These are phyloP conservation scores for Mustela lutreola DNA, from an alignment of 2,113 vertebrate species.

Conservation along the genomic window DNA sequence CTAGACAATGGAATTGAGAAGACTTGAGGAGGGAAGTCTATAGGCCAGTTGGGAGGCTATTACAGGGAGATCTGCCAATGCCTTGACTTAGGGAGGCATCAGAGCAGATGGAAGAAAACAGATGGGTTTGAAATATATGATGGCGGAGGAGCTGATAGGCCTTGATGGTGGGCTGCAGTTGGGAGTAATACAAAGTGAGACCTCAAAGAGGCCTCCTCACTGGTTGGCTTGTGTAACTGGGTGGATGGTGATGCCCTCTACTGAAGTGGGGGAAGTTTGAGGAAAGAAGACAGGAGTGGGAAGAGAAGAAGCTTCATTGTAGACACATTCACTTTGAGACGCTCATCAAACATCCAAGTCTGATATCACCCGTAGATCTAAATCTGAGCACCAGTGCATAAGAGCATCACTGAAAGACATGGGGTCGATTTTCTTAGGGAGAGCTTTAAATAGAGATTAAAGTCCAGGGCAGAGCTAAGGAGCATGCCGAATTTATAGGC, in stretches of 20 bases:
- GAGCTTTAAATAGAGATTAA: not conserved
- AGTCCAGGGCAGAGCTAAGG: not conserved
- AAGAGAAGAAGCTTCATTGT: not conserved
- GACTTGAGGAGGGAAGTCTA: not conserved
- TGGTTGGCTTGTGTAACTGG: not conserved
- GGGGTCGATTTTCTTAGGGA: not conserved
- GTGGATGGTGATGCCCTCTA: not conserved
- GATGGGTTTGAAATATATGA: not conserved
- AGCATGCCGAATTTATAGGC: not conserved
- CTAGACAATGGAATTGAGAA: not conserved
- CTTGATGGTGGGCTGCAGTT: not conserved
- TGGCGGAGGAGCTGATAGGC: not conserved
- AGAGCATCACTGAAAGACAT: not conserved
- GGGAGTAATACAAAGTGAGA: not conserved
- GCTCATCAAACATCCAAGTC: not conserved
- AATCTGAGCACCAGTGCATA: not conserved
- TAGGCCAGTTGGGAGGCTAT: not conserved
- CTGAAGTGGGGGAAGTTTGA: not conserved
- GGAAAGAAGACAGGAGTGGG: not conserved
- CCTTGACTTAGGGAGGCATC: not conserved
- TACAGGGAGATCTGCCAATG: not conserved
- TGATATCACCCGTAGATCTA: not conserved
- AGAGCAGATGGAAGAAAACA: not conserved
- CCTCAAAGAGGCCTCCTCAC: not conserved
- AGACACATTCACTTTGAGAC: not conserved